phyloP scores from a whole-genome alignment of 1,140 invertebrate genomes.

The Batillaria attramentaria region DNA sequence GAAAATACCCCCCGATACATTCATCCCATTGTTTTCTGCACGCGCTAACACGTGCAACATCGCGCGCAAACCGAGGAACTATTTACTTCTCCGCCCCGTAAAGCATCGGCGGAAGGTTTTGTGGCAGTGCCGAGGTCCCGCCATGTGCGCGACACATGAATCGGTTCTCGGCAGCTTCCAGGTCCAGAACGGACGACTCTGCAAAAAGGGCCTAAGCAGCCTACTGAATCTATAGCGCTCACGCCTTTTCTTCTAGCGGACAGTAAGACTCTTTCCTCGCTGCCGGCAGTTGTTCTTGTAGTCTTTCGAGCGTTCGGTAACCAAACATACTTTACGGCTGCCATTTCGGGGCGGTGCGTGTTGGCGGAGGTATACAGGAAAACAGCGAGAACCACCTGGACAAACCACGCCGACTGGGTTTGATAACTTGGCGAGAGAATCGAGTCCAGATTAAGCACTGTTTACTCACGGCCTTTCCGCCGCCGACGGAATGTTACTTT shows the following conservation, averaged over 20 bases:
- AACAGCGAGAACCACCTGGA: conserved; percentile 26
- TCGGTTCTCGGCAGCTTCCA: not conserved
- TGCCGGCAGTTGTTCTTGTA: conserved; percentile 10
- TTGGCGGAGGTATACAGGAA: conserved; percentile 27
- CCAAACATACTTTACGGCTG: conserved; percentile 1
- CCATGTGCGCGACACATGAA: conserved; percentile 12
- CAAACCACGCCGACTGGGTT: conserved; percentile 22
- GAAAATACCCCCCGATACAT: conserved; percentile 15
- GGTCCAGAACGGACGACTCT: too few species aligned
- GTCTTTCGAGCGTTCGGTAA: conserved; percentile 18
- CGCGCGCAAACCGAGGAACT: conserved; percentile 7
- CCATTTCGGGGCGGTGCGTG: conserved; percentile 3
- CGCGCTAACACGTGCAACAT: conserved; percentile 21
- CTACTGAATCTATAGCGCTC: too few species aligned
- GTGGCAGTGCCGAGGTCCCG: not conserved
- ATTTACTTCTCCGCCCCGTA: conserved; percentile 18
- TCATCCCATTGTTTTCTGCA: conserved; percentile 30
- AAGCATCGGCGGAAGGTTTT: not conserved
- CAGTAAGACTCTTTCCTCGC: too few species aligned
- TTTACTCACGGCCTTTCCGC: conserved; percentile 24
- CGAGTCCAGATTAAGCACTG: conserved; percentile 28
- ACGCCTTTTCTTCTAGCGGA: too few species aligned
- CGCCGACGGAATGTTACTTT: conserved; percentile 19
- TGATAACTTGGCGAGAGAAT: conserved; percentile 20
- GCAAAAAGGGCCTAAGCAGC: too few species aligned